phyloP scores from a whole-genome alignment of 2,888 invertebrate species.

The Leucania comma region DNA sequence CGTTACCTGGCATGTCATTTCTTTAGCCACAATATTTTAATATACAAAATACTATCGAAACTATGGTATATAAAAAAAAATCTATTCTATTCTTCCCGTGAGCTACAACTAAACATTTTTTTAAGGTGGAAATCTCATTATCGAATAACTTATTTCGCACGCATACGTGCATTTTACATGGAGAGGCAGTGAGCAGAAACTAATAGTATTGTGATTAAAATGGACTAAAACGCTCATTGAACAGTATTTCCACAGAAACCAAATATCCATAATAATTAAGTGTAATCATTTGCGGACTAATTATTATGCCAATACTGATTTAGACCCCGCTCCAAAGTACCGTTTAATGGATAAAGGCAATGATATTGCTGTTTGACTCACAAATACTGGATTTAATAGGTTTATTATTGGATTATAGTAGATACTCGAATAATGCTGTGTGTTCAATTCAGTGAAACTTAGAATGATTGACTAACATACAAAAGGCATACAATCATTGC shows the following conservation, averaged over 20 bases:
- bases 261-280: conserved; percentile 9
- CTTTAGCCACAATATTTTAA: too few relatives aligned
- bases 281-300: conserved; percentile 25
- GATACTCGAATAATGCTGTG: not conserved
- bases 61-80: too few relatives aligned
- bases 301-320: conserved; percentile 35
- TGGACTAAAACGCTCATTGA: not conserved
- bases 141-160: too few relatives aligned
- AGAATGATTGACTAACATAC: not conserved
- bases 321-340: conserved; percentile 2
- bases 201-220: too few relatives aligned
- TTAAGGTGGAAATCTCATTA: too few relatives aligned
- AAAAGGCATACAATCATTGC: too few relatives aligned
- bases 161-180: too few relatives aligned
- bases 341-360: conserved; percentile 20
- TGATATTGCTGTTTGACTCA: conserved; percentile 28
- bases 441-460: not conserved
- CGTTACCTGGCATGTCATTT: too few relatives aligned
- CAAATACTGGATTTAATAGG: conserved; percentile 18
- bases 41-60: too few relatives aligned
- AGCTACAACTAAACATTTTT: too few relatives aligned
- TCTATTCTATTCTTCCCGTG: too few relatives aligned
- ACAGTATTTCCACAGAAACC: not conserved
- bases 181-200: too few relatives aligned
- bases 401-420: conserved; percentile 12